Evolutionary conservation across 2,797 vertebrate genomes (phyloP).

Genomic region (Loris lydekkerianus): DNA sequence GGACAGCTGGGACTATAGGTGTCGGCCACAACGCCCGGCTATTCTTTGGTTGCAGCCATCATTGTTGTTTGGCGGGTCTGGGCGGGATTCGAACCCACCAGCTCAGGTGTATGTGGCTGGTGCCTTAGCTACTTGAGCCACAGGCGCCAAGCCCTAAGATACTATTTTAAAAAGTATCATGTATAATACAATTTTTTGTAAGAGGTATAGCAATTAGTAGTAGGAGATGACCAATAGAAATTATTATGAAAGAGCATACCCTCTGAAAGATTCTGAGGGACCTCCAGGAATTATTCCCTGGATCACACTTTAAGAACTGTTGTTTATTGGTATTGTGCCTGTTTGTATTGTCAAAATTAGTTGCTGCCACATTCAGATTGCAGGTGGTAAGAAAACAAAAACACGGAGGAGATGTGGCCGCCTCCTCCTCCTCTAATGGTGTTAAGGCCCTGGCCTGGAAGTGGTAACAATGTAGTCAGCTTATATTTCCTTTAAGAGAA

Average conservation of each 20-base stretch:
- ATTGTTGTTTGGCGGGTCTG: no score
- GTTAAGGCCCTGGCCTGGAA: neutral
- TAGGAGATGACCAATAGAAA: neutral
- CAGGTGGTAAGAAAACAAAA: slow-evolving; percentile 19
- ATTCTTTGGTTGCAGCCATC: no score
- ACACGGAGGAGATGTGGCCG: neutral
- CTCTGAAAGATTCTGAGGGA: neutral
- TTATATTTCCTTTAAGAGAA: neutral
- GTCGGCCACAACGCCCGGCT: no score
- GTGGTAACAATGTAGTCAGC: neutral
- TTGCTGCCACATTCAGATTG: neutral
- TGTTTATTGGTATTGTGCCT: neutral
- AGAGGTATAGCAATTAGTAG: neutral
- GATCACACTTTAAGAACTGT: neutral
- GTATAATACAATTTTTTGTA: neutral
- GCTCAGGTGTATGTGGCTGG: no score
- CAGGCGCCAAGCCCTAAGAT: neutral
- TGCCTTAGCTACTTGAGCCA: no score
- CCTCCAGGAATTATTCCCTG: neutral
- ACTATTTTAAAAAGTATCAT: neutral
- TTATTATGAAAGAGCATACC: neutral
- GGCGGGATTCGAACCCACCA: no score
- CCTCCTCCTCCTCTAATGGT: neutral
- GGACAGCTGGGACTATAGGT: no score
- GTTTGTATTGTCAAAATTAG: neutral